Percentiles rank a stretch among this genome's conserved stretches.
Evolutionary conservation across 35 echinoderm and acorn worm genomes (phyloP).

Genomic region (Hemicentrotus pulcherrimus): DNA sequence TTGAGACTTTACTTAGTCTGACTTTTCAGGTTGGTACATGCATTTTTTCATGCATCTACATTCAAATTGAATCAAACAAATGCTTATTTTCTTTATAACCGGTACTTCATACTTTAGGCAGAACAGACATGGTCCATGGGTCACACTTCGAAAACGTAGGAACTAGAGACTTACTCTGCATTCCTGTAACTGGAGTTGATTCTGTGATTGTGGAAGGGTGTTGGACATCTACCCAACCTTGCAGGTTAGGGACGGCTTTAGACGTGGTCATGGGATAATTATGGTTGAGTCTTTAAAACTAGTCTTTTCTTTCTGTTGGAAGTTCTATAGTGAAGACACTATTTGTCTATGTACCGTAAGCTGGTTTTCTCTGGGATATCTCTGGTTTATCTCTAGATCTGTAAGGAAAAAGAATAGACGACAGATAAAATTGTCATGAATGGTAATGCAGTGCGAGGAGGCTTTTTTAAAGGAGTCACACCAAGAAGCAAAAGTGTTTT

Average conservation of each 20-base stretch:
- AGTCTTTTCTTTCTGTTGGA: not conserved
- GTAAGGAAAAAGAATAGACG: not conserved
- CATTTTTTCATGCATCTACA: too few relatives aligned
- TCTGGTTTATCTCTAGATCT: not conserved
- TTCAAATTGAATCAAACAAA: too few relatives aligned
- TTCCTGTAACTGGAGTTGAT: not conserved
- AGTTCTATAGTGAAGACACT: not conserved
- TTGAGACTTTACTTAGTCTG: too few relatives aligned
- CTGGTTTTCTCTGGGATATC: not conserved
- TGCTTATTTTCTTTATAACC: too few relatives aligned
- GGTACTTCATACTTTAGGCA: too few relatives aligned
- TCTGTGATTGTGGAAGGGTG: not conserved
- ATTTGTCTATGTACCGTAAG: not conserved
- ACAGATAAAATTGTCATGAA: too few relatives aligned
- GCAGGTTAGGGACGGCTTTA: not conserved
- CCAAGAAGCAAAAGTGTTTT: too few relatives aligned
- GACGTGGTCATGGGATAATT: not conserved
- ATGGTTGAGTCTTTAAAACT: not conserved
- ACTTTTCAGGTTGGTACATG: too few relatives aligned
- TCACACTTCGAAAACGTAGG: not conserved
- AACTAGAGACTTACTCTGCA: not conserved
- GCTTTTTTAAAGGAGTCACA: too few relatives aligned
- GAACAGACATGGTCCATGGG: too few relatives aligned
- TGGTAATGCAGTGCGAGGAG: too few relatives aligned
- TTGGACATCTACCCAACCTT: not conserved